These are phyloP conservation scores for Argyresthia goedartella DNA, from an alignment of 2,888 invertebrate genomes.

Conservation along the genomic window DNA sequence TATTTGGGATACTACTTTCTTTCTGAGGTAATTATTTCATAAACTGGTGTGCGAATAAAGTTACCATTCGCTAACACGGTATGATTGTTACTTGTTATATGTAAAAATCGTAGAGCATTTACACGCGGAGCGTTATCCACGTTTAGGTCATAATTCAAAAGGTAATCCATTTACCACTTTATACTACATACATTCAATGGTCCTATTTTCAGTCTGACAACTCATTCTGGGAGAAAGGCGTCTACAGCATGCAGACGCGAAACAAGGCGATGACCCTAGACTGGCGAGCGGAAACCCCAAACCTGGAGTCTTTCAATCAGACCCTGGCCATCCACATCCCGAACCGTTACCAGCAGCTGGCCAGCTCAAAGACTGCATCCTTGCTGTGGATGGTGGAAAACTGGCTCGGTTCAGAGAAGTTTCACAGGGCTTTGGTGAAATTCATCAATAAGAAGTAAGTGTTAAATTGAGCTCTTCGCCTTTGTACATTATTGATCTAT, in stretches of 20 bases:
- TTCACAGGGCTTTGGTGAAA: constrained; percentile 39
- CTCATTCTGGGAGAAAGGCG: constrained; percentile 16
- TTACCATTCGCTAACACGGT: too few species aligned
- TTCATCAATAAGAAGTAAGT: constrained; percentile 42
- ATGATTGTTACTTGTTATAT: too few species aligned
- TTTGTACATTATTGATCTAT: too few species aligned
- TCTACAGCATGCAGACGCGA: constrained; percentile 45
- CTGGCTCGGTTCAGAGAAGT: constrained; percentile 47
- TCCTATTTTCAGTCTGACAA: neutral
- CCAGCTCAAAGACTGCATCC: constrained; percentile 54
- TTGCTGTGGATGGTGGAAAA: constrained; percentile 61
- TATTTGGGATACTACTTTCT: constrained; percentile 51
- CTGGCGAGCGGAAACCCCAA: constrained; percentile 41
- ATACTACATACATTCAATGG: neutral
- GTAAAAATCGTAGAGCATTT: too few species aligned
- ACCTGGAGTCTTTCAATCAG: constrained; percentile 37
- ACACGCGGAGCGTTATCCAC: too few species aligned
- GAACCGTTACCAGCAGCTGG: constrained; percentile 36
- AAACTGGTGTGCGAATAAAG: too few species aligned
- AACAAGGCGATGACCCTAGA: constrained; percentile 47
- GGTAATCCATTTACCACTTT: too few species aligned
- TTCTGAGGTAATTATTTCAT: constrained; percentile 31
- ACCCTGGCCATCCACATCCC: constrained; percentile 46
- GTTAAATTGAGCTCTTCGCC: too few species aligned
- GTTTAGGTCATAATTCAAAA: too few species aligned